Base-by-base conservation (phyloP, 2,797 vertebrate species). In the Benthosema pterotum region DNA sequence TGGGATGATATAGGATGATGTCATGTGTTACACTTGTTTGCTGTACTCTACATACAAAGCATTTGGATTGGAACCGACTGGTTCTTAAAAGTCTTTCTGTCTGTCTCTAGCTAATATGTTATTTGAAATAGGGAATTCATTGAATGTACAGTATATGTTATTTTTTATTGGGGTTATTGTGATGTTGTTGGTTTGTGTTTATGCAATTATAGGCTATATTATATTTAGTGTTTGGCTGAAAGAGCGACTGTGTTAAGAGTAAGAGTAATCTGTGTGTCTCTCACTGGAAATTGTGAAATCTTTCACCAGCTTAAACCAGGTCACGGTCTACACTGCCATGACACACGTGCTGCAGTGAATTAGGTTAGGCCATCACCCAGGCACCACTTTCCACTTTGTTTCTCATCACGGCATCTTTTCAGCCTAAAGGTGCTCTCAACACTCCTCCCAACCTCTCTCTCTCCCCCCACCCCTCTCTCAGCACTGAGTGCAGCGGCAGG, bases 401-500 rank as follows among this genome's bases (percentile, higher is more conserved):
- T 75, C 60, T 65, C 69, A 63, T 59, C 67, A 42, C 46, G 62
- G 65, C 71, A 60, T 64, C 57, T 78, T 15, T 59, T 74, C 78
- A 57, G 69, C 52, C 63, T 59, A 72, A 77, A 79, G 76, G 67
- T 77, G 69, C 84, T 85, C 62, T 69, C 65, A 52, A 42, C 66
- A 38, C 73, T 71, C 46, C 18, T 64, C 14, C 13, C 77, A 68
- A 75, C 74, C 76, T 84, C 68, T 65, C 61, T 42, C 11, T 67
- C 74, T 65, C 59, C 47, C 57, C 68, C 64, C n/a, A 19, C 8
- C 43, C 13, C 58, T 68, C 83, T 74, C 81, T 71, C 81, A 99
- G 98, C 94, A 62, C 91, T 99, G 75, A 96, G 94, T 0, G 95
- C 97, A 0, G 98, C 97, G 0, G 94, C 96, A 0, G 96, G 95